Conservation (phyloP, 2,888 invertebrate genomes). For the Melieria omissa region DNA sequence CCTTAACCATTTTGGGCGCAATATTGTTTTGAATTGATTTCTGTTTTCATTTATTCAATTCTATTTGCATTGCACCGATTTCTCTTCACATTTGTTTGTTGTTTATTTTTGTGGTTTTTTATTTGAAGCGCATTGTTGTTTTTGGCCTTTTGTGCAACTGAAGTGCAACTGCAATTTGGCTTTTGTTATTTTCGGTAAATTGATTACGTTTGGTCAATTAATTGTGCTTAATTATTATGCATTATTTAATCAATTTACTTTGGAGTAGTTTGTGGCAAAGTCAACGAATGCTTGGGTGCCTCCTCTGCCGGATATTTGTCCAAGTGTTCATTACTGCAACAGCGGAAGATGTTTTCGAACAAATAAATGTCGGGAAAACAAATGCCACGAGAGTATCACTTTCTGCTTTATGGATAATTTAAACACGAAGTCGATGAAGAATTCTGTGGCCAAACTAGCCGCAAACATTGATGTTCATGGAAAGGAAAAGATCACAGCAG, state of each 20-base stretch:
- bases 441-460: no score
- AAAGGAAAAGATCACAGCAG: no score
- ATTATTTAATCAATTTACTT: background rate
- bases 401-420: no score
- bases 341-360: no score
- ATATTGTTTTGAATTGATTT: background rate
- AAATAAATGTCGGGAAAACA: no score
- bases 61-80: background rate
- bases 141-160: background rate
- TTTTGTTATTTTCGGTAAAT: constrained; percentile 50
- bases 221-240: constrained; percentile 36
- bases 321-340: no score
- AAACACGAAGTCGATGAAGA: no score
- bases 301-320: no score
- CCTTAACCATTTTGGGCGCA: constrained; percentile 16
- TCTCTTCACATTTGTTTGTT: background rate
- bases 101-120: constrained; percentile 1
- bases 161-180: constrained; percentile 8
- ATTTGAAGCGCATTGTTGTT: constrained; percentile 4
- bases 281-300: no score
- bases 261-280: no score
- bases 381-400: no score
- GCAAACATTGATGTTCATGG: no score
- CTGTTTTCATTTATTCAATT: constrained; percentile 1
- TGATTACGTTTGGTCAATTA: constrained; percentile 59